These are phyloP conservation scores for Ceyx margarethae DNA, from an alignment of 2,113 vertebrate species.

Conservation along the genomic window DNA sequence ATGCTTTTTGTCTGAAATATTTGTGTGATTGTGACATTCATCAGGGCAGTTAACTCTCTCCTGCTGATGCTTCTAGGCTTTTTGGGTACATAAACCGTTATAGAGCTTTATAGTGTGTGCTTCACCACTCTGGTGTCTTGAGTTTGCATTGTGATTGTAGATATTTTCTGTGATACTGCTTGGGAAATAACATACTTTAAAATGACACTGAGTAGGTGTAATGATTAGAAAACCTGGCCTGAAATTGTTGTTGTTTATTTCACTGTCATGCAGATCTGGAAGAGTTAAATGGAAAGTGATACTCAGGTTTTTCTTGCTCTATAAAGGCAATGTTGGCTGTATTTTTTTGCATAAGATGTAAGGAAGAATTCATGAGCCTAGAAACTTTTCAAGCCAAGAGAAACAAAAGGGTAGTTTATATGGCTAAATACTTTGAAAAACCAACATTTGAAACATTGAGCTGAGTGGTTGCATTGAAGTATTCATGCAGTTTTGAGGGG, in stretches of 20 bases:
- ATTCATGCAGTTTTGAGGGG: background rate
- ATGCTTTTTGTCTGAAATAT: background rate
- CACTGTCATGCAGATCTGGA: background rate
- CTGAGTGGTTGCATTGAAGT: conserved; percentile 24
- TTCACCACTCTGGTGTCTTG: background rate
- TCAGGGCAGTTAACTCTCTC: background rate
- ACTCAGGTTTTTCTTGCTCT: background rate
- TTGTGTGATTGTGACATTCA: background rate
- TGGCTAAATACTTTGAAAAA: conserved; percentile 46
- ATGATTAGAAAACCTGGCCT: background rate
- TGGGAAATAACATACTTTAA: background rate
- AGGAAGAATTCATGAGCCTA: conserved; percentile 25
- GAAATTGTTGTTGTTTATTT: conserved; percentile 1
- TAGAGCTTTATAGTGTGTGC: background rate
- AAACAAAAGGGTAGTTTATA: conserved; percentile 44
- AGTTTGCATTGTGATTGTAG: background rate
- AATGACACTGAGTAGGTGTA: background rate
- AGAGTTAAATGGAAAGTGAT: conserved; percentile 26
- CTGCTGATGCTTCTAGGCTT: background rate
- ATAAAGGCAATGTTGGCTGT: conserved; percentile 10
- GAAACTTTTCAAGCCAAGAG: conserved; percentile 14
- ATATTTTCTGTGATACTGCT: background rate
- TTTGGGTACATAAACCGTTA: background rate
- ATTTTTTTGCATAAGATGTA: conserved; percentile 7
- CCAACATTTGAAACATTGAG: conserved; percentile 2